Conservation (phyloP, 2,888 invertebrate species). For the Oscheius onirici region DNA sequence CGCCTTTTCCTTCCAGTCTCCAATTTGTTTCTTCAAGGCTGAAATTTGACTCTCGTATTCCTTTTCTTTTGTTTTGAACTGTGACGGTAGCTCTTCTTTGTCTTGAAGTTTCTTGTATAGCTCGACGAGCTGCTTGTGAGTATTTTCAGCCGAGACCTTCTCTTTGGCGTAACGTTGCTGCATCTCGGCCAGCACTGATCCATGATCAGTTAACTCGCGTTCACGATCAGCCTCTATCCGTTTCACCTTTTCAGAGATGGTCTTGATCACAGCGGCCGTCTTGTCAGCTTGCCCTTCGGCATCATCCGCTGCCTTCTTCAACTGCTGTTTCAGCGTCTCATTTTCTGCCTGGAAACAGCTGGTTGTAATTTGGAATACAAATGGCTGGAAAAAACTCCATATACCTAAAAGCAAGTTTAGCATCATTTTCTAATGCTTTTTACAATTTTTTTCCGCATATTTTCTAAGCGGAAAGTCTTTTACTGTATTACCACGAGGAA, state of each 20-base stretch:
- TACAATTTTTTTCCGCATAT: too few relatives aligned
- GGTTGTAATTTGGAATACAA: neutral
- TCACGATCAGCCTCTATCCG: slow-evolving; percentile 84
- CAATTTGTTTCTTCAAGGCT: slow-evolving; percentile 26
- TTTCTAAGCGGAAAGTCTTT: too few relatives aligned
- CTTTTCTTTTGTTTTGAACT: slow-evolving; percentile 74
- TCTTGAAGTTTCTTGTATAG: slow-evolving; percentile 56
- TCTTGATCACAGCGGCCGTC: slow-evolving; percentile 36
- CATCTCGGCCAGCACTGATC: slow-evolving; percentile 83
- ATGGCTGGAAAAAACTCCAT: too few relatives aligned
- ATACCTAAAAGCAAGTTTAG: too few relatives aligned
- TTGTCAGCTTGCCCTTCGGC: slow-evolving; percentile 39
- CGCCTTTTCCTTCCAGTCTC: slow-evolving; percentile 72
- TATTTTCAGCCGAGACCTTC: slow-evolving; percentile 80
- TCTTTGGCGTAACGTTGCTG: slow-evolving; percentile 83
- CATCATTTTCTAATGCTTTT: too few relatives aligned
- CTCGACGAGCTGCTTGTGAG: slow-evolving; percentile 77
- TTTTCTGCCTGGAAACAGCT: slow-evolving; percentile 70
- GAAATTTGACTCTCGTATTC: slow-evolving; percentile 69
- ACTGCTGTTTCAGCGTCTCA: slow-evolving; percentile 70
- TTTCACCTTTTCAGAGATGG: slow-evolving; percentile 74
- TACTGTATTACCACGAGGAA: too few relatives aligned
- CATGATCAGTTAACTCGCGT: slow-evolving; percentile 83
- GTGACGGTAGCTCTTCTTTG: slow-evolving; percentile 44
- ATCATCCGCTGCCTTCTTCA: slow-evolving; percentile 48